These are phyloP conservation scores for Kradibia gibbosae DNA, from an alignment of 1,140 invertebrate species.

Conservation along the genomic window DNA sequence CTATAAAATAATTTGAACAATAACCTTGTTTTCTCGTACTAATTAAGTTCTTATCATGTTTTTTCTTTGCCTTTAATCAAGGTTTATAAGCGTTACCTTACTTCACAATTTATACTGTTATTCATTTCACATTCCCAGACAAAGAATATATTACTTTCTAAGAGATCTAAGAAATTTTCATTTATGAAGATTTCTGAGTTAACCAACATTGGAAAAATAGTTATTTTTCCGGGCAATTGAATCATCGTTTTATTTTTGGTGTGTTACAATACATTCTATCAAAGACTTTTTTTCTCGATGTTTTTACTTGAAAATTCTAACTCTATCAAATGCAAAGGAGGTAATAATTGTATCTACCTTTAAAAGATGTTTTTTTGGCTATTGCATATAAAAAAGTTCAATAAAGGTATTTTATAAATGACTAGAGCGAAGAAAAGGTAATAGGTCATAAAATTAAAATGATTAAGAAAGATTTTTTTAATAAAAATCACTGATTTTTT, in stretches of 20 bases:
- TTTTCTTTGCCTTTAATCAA: neutral
- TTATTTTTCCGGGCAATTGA: neutral
- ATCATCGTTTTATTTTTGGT: neutral
- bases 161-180: neutral
- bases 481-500: too few species aligned
- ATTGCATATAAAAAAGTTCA: too few species aligned
- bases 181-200: neutral
- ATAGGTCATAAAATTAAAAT: too few species aligned
- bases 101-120: neutral
- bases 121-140: neutral
- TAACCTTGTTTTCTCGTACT: neutral
- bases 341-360: too few species aligned
- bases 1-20: neutral
- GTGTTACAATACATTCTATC: neutral
- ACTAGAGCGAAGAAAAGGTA: too few species aligned
- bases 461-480: too few species aligned
- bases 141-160: slow-evolving; percentile 4
- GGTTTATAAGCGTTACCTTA: neutral
- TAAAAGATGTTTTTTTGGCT: too few species aligned
- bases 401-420: too few species aligned
- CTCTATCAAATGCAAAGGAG: too few species aligned
- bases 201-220: neutral
- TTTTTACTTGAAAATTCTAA: neutral
- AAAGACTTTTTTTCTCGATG: neutral
- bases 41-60: neutral